A percentile compares a stretch with the other conserved stretches of the same genome.
These are phyloP conservation scores for Caenorhabditis macrosperma DNA, from an alignment of 2,888 invertebrate genomes.

Conservation along the genomic window DNA sequence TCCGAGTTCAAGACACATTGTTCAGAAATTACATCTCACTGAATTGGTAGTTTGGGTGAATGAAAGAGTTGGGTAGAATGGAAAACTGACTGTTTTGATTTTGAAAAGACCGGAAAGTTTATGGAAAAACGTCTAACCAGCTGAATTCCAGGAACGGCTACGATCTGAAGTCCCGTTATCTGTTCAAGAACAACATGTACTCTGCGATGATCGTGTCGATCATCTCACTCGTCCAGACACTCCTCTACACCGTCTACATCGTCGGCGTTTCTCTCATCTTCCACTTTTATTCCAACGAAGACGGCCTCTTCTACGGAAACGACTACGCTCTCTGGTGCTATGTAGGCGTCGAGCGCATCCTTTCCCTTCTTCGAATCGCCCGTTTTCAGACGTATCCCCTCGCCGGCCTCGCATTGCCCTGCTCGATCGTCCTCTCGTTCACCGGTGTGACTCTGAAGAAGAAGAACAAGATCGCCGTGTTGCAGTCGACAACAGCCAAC, in stretches of 20 bases:
- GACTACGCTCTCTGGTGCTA: conserved; percentile 27
- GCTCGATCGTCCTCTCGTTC: conserved; percentile 12
- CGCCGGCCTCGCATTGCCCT: conserved; percentile 32
- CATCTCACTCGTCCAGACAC: conserved; percentile 37
- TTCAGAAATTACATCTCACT: too few species aligned
- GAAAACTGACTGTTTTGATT: too few species aligned
- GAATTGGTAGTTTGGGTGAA: too few species aligned
- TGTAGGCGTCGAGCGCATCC: background rate
- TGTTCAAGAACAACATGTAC: conserved; percentile 32
- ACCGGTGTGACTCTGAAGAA: background rate
- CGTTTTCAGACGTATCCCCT: conserved; percentile 28
- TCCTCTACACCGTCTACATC: conserved; percentile 33
- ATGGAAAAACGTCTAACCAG: too few species aligned
- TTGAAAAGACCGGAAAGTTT: too few species aligned
- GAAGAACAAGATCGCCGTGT: conserved; percentile 32
- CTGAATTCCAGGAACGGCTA: conserved; percentile 29
- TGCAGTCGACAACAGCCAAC: background rate
- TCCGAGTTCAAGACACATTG: too few species aligned
- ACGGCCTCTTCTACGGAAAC: conserved; percentile 14
- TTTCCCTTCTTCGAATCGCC: too few species aligned
- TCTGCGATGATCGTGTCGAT: conserved; percentile 36
- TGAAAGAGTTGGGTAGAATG: too few species aligned
- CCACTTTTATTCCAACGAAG: background rate
- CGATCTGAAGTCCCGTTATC: conserved; percentile 30
- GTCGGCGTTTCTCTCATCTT: background rate